A percentile compares a stretch with the other conserved stretches of the same genome.
These are phyloP conservation scores for Acanthisitta chloris DNA, from an alignment of 2,113 vertebrate species.

Conservation along the genomic window DNA sequence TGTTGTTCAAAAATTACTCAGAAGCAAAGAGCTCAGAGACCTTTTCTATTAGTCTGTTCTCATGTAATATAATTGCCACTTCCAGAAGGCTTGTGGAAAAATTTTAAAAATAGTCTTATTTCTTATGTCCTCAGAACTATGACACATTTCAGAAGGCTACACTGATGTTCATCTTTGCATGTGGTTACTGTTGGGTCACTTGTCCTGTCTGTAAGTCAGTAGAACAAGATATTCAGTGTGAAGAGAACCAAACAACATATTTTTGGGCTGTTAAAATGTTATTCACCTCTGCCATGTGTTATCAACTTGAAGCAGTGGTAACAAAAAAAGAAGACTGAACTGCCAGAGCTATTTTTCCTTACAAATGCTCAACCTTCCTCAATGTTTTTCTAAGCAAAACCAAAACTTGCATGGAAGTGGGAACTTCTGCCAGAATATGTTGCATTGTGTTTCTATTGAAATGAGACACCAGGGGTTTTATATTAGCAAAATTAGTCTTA, in stretches of 20 bases:
- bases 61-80: not conserved
- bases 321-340: not conserved
- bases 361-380: not conserved
- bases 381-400: not conserved
- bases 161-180: not conserved
- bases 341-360: not conserved
- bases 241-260: not conserved
- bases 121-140: not conserved
- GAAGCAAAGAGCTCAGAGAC: not conserved
- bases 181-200: not conserved
- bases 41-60: not conserved
- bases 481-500: not conserved
- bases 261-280: not conserved
- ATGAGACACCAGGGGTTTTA: not conserved
- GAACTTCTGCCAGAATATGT: not conserved
- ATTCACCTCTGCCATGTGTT: not conserved
- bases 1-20: not conserved
- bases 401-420: not conserved
- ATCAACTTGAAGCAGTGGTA: not conserved
- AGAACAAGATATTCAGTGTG: not conserved
- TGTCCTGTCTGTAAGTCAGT: rapidly evolving
- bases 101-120: not conserved
- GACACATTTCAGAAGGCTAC: not conserved
- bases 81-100: not conserved
- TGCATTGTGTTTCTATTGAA: not conserved